Base-by-base conservation (phyloP, 2,113 vertebrate species). In the Sorex araneus region DNA sequence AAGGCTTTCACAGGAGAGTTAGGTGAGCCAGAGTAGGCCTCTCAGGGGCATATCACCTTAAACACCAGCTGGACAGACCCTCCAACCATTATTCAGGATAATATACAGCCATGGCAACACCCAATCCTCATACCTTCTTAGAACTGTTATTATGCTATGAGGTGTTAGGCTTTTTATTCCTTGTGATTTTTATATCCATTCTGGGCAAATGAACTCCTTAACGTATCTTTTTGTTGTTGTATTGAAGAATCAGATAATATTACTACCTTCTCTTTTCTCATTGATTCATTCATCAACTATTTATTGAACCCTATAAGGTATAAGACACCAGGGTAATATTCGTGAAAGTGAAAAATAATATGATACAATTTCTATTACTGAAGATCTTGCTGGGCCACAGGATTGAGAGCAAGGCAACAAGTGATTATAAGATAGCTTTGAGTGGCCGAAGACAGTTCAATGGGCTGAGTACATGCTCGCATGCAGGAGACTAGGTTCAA, bases 251-350 rank as follows among this genome's bases (percentile, higher is more conserved):
- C 64, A 66, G 60, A n/a, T 74, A 54, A 70, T 16, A 43, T 79
- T 45, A 74, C 78, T 79, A 84, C 21, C 23, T 28, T 13, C 27
- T 69, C 28, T 91, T 88, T 84, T 54, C 36, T 87, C 36, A 45
- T 32, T 83, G 79, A 88, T 69, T 91, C 21, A 87, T 54, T 64
- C 30, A 54, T 45, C 47, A 79, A 16, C n/a, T 64, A 84, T 50
- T 87, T 90, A 80, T 43, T 66, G 27, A 89, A 36, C n/a, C 57
- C 66, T 63, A 4, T 54, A 45, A 67, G 16, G 25, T 70, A n/a
- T 57, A 21, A 25, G 2, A 15, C 23, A 30, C 40, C 70, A 25
- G n/a, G 50, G 30, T 66, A 69, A 6, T 75, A 34, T 80, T 63
- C 60, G 66, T 36, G 34, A 30, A 32, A 83, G 66, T 19, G 63